Evolutionary conservation across 2,888 invertebrate species (phyloP), one percentile per base, ranked within the genome.

Genomic region (Oscheius onirici): DNA sequence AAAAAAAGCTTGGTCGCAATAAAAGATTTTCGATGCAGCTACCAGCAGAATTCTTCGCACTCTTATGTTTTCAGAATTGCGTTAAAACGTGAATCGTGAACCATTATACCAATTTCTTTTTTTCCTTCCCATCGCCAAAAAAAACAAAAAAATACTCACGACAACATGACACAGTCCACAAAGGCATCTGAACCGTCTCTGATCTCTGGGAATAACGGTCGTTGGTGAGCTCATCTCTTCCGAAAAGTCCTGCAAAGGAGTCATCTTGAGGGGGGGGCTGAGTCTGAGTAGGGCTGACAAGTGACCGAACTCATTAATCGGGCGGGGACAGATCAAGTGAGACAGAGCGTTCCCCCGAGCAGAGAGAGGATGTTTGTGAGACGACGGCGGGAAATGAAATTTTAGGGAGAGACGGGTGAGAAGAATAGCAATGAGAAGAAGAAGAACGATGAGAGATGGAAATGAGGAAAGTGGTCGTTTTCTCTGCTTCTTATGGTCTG

Each of bases 151-250:
- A 8, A 26, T 13, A 75, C 82, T 74, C 24, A 84, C 84, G 69
- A 84, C 84, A 68, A 84, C 83, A 58, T 84, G 84, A 54, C 76
- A 77, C 17, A 78, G 68, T 26, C 84, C 84, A 65, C 84, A 84
- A 63, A 81, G 75, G 70, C 84, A 84, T 67, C 77, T 74, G 69
- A 78, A 84, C 55, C 78, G 77, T 20, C 73, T 73, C 49, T 78
- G 67, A 41, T 55, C 67, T 3, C 44, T 22, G 13, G 67, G 55
- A 17, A 41, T 28, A 8, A 44, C 17, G 40, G 57, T 43, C 2
- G 67, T 40, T 8, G 67, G 55, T n/a, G 63, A 63, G 28, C 49
- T 49, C 46, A 46, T 63, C 24, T 20, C 22, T 17, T 49, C 49
- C 8, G 63, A 63, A 34, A 24, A 41, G 41, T 26, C 63, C 63